Evolutionary conservation across 2,888 invertebrate species (phyloP).

Genomic region (Chirona hameri): DNA sequence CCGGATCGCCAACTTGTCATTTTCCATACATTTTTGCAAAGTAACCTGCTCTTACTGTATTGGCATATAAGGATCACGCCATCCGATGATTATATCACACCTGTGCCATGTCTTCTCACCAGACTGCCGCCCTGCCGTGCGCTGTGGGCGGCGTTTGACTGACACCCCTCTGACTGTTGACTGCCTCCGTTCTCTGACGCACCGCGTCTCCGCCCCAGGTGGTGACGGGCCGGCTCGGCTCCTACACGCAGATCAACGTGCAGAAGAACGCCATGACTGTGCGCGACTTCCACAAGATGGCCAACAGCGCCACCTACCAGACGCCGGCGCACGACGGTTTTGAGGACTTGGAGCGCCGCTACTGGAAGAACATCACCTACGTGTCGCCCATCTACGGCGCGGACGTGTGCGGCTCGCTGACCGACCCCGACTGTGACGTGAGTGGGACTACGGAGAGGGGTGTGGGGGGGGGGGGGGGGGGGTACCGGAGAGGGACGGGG

Average conservation of each 20-base stretch:
- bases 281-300: conserved; percentile 80
- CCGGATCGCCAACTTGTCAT: too few species aligned
- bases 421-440: conserved; percentile 79
- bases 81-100: too few species aligned
- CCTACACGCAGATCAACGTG: conserved; percentile 94
- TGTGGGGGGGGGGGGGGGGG: not conserved
- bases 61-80: too few species aligned
- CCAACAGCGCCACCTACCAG: conserved; percentile 58
- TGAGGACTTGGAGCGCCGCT: conserved; percentile 88
- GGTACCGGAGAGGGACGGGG: too few species aligned
- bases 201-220: conserved; percentile 30
- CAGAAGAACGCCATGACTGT: conserved; percentile 89
- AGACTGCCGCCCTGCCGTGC: too few species aligned
- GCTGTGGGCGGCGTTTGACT: too few species aligned
- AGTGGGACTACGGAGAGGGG: too few species aligned
- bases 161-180: too few species aligned
- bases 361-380: conserved; percentile 97
- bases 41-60: too few species aligned
- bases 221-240: conserved; percentile 90
- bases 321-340: conserved; percentile 80
- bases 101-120: too few species aligned
- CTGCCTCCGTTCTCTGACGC: too few species aligned
- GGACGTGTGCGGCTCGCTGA: conserved; percentile 93
- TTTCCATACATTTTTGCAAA: too few species aligned
- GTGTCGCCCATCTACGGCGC: conserved; percentile 97